Conservation (phyloP, 2,113 vertebrate genomes). For the Callorhinus ursinus region DNA sequence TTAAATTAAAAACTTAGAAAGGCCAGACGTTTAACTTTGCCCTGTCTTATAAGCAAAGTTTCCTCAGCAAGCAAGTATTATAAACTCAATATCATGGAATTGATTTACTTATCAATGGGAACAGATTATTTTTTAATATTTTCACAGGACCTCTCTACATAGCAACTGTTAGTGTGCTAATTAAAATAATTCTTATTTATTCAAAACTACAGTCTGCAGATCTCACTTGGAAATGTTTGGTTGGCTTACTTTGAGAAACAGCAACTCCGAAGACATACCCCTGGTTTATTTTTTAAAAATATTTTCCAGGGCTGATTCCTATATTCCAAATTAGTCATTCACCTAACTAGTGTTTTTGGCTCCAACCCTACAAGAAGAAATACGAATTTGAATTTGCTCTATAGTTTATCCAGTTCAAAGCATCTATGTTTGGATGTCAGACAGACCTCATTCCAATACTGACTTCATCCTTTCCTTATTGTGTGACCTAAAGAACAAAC, state of each 20-base stretch:
- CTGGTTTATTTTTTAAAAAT: not conserved
- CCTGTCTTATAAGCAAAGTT: not conserved
- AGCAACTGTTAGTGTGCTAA: not conserved
- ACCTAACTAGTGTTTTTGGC: not conserved
- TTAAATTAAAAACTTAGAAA: not conserved
- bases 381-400: not conserved
- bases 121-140: conserved; percentile 8
- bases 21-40: not conserved
- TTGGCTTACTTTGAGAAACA: not conserved
- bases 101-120: not conserved
- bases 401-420: not conserved
- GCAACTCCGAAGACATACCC: not conserved
- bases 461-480: not conserved
- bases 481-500: not conserved
- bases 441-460: not conserved
- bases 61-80: not conserved
- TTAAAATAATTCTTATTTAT: not conserved
- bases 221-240: conserved; percentile 14
- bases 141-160: not conserved
- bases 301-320: not conserved
- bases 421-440: not conserved
- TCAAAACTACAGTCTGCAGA: not conserved
- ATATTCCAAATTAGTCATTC: not conserved
- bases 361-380: not conserved
- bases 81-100: not conserved